A percentile compares a stretch with the other conserved stretches of the same genome.
phyloP scores from a whole-genome alignment of 2,888 invertebrate genomes.

The Amitus sp. region DNA sequence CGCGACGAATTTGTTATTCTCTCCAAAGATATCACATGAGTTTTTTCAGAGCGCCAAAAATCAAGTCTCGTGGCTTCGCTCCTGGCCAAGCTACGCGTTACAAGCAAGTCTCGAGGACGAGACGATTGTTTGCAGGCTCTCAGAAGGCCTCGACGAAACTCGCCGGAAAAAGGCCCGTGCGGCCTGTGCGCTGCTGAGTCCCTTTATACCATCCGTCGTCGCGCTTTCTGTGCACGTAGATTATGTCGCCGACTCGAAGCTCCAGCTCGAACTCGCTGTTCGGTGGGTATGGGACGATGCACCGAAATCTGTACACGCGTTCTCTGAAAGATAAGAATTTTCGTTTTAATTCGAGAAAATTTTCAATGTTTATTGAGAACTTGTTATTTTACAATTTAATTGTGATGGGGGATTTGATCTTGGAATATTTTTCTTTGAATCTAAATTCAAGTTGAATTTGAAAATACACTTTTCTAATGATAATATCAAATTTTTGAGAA shows the following conservation, averaged over 20 bases:
- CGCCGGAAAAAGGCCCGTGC: slow-evolving; percentile 94
- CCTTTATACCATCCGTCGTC: slow-evolving; percentile 90
- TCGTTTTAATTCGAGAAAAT: too few species aligned
- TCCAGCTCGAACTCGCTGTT: slow-evolving; percentile 94
- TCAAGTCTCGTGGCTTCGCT: background rate
- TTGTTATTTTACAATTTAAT: too few species aligned
- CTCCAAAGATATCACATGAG: background rate
- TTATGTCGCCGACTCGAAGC: slow-evolving; percentile 88
- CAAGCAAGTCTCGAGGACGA: slow-evolving; percentile 65
- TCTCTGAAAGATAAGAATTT: slow-evolving; percentile 46
- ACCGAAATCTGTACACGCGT: slow-evolving; percentile 77
- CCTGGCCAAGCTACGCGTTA: slow-evolving; percentile 42
- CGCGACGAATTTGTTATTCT: too few species aligned
- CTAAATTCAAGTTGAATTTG: too few species aligned
- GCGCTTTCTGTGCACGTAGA: slow-evolving; percentile 89
- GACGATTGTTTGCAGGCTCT: slow-evolving; percentile 58
- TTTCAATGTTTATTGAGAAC: too few species aligned
- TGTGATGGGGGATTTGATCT: too few species aligned
- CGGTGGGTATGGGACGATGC: slow-evolving; percentile 93
- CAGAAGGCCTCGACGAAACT: slow-evolving; percentile 86
- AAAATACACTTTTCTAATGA: too few species aligned
- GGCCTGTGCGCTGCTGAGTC: slow-evolving; percentile 87
- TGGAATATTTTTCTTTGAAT: too few species aligned
- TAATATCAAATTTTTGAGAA: too few species aligned
- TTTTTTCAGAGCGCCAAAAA: background rate